Evolutionary conservation across 2,888 invertebrate genomes (phyloP), one percentile per base, ranked within the genome.

Genomic region (Dolichopus griseipennis): DNA sequence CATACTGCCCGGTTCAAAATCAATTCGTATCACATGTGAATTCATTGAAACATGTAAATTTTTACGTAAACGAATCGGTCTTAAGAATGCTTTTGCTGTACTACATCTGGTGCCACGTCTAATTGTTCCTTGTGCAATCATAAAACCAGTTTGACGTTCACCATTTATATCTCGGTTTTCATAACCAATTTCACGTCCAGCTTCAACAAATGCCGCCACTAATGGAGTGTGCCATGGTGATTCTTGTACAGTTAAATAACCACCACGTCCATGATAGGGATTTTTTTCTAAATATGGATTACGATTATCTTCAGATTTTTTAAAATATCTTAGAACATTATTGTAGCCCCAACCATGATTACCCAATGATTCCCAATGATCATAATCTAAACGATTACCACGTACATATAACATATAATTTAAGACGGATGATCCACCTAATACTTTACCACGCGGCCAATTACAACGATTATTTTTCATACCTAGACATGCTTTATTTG

Each of bases 401-500:
- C 95, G 83, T 0, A 94, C 91, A 78, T 95, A 95, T 4, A 95
- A 84, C 95, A 95, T 94, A 78, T 92, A 92, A 78, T 95, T 95
- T 0, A 95, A 83, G 0, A 91, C 90, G 73, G 91, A 91, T 0
- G 91, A 91, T 0, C 95, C 95, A 3, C 96, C 96, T 0, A 96
- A 84, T 1, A 95, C 92, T 80, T 93, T 93, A 22, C 93, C 93
- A 65, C 96, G 83, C 0, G 93, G 93, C 93, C 93, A 93, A 78
- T 91, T 93, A 81, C 93, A 93, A 68, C 90, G 85, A 65, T 88
- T 89, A 70, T 89, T 88, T 75, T 90, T 89, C 88, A 93, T 91
- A 18, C 90, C 93, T 70, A 93, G 81, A 73, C 93, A 93, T 0
- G 93, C 91, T 75, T 86, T 87, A 70, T 87, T 86, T 3, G 90